Evolutionary conservation across 2,113 vertebrate genomes (phyloP).

Genomic region (Picathartes gymnocephalus): DNA sequence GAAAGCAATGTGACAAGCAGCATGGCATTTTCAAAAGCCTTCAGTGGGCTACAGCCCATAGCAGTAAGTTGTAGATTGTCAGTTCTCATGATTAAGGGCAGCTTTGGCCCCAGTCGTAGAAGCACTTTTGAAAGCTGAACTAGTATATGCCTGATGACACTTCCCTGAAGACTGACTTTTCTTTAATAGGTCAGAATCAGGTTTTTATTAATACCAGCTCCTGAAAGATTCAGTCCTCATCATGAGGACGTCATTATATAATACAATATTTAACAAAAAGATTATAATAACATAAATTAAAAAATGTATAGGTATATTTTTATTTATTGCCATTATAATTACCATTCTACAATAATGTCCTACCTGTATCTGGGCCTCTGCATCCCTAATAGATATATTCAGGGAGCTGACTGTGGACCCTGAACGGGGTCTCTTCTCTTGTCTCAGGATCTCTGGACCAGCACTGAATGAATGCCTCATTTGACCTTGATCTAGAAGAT

Average conservation of each 20-base stretch:
- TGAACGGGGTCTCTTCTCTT: conserved; percentile 88
- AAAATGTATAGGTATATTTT: neutral
- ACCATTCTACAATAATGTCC: neutral
- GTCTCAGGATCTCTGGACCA: conserved; percentile 88
- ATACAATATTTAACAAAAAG: neutral
- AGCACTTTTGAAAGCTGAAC: neutral
- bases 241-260: neutral
- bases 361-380: conserved; percentile 96
- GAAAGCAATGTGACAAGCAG: neutral
- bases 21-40: neutral
- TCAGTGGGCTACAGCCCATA: neutral
- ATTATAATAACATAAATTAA: neutral
- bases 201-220: neutral
- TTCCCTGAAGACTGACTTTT: neutral
- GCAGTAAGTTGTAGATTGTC: neutral
- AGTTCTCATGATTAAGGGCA: neutral
- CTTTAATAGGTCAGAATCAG: neutral
- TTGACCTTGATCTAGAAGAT: conserved; percentile 86
- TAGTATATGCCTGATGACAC: neutral
- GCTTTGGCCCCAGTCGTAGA: neutral
- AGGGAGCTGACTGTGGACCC: conserved; percentile 90
- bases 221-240: neutral
- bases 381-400: conserved; percentile 84
- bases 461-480: conserved; percentile 95
- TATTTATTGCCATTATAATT: neutral